Evolutionary conservation across 2,888 invertebrate species (phyloP).

Genomic region (Temnothorax unifasciatus): DNA sequence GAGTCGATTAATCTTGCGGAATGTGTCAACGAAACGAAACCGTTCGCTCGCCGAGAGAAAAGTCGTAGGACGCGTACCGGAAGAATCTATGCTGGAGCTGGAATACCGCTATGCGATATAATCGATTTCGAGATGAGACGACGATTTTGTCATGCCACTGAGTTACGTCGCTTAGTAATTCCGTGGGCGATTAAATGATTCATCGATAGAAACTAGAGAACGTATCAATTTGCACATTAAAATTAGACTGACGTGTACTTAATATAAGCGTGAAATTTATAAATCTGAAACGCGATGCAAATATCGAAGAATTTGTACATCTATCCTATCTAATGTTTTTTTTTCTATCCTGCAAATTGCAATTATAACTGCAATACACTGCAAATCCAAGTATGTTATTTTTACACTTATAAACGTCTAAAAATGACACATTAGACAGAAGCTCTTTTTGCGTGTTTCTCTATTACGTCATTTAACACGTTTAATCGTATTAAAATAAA

Average conservation of each 20-base stretch:
- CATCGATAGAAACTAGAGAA: background rate
- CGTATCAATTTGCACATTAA: background rate
- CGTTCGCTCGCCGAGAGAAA: constrained; percentile 10
- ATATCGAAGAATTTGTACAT: background rate
- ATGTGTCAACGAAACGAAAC: constrained; percentile 63
- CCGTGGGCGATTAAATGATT: constrained; percentile 35
- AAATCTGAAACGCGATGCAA: background rate
- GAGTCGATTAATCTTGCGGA: constrained; percentile 64
- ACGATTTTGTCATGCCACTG: constrained; percentile 21
- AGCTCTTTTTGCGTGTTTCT: no score
- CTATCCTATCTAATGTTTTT: no score
- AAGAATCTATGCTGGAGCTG: constrained; percentile 21
- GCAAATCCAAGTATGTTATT: no score
- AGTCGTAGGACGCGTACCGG: constrained; percentile 45
- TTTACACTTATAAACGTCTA: no score
- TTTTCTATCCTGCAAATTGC: background rate
- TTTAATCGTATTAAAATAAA: no score
- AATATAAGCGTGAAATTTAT: background rate
- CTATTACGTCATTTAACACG: no score
- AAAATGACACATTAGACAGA: no score
- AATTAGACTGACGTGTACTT: background rate
- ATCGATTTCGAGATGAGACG: constrained; percentile 22
- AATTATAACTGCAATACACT: no score
- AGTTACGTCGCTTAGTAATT: constrained; percentile 23
- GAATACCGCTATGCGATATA: constrained; percentile 43